Evolutionary conservation across 2,797 vertebrate genomes (phyloP), one percentile per base, ranked within the genome.

Genomic region (Nannoperca obscura): DNA sequence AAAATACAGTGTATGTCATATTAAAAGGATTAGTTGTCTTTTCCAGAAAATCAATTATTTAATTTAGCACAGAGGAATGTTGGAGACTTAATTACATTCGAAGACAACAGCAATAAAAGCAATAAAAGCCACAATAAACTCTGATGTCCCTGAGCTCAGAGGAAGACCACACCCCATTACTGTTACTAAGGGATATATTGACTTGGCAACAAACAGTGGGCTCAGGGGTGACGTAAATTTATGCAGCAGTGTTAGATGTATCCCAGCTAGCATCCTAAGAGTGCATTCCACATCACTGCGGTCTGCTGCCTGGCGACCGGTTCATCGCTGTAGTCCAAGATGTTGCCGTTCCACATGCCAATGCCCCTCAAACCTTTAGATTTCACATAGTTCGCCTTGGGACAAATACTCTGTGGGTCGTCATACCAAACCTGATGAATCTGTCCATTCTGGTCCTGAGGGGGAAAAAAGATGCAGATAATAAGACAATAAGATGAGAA

Each of bases 371-470:
- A 86, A 17, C 94, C 94, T 72, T 74, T 92, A 2, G 88, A 82
- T 84, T 87, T 93, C 69, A 96, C 90, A 11, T 93, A 93, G 0
- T 90, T 81, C 0, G 96, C 94, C 91, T 99, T 99, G 49, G 95
- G 88, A 78, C 96, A 95, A 87, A 99, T 96, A 89, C 98, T 99
- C 72, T 86, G 88, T 3, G 97, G 96, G 81, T 99, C 96, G 55
- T 99, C 98, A 46, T 96, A 99, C 97, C 98, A 98, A 4, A 99
- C 96, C 89, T 99, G 97, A 91, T 99, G 98, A 67, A 96, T 92
- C 12, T 76, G 86, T 34, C 95, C 97, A 5, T 64, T 5, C 70
- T 90, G 38, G 77, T 97, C 96, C 98, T 99, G 86, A 27, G 34
- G 36, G 77, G n/a, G n/a, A n/a, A 36, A 38, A 19, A 59, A 57